These are phyloP conservation scores for Tenthredo livida DNA, from an alignment of 2,888 invertebrate species.

Conservation along the genomic window DNA sequence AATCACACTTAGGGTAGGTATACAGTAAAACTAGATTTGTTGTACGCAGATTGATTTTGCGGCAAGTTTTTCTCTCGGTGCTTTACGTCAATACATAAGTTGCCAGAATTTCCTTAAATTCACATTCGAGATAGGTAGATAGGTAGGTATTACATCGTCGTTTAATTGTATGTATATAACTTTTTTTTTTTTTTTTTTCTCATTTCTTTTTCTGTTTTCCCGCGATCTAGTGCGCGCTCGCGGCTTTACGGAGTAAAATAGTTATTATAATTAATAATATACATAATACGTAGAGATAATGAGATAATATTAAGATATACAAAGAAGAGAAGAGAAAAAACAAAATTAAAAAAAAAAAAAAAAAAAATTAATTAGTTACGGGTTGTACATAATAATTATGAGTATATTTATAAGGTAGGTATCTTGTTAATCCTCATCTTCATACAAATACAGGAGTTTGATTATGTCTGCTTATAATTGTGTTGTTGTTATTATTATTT, in stretches of 20 bases:
- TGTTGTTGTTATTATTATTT: not conserved
- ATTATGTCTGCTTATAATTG: conserved; percentile 35
- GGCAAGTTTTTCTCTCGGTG: conserved; percentile 39
- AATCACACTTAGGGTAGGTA: conserved; percentile 53
- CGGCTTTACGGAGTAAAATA: conserved; percentile 14
- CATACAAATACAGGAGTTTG: conserved; percentile 39
- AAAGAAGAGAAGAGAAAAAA: too few species aligned
- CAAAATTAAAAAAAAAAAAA: not conserved
- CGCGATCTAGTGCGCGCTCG: not conserved
- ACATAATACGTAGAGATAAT: conserved; percentile 37
- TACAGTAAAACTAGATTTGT: conserved; percentile 58
- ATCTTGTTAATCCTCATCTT: not conserved
- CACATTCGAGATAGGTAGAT: conserved; percentile 19
- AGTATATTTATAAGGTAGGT: not conserved
- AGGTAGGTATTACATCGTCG: not conserved
- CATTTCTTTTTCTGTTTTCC: not conserved
- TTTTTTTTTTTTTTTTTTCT: not conserved
- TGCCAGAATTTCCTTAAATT: conserved; percentile 10
- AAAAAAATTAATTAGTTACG: not conserved
- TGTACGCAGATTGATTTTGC: conserved; percentile 57
- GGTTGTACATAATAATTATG: not conserved
- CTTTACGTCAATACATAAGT: not conserved
- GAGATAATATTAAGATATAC: too few species aligned
- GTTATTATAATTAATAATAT: conserved; percentile 50
- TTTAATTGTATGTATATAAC: not conserved